These are phyloP conservation scores for Byasa hedistus DNA, from an alignment of 2,888 invertebrate species.

Conservation along the genomic window DNA sequence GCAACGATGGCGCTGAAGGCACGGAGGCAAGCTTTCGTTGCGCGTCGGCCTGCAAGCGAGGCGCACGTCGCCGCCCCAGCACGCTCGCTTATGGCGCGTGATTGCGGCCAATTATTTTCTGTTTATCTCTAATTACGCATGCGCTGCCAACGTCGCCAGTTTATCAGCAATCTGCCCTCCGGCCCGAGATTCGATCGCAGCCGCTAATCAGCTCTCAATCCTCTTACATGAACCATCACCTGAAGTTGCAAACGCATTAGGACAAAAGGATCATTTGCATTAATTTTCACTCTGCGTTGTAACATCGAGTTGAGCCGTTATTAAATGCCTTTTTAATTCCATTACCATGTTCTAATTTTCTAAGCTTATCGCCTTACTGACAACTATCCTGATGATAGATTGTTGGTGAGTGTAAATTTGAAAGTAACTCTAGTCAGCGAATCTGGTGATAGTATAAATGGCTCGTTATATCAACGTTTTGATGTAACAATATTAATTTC, in stretches of 20 bases:
- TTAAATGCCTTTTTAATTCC: constrained; percentile 20
- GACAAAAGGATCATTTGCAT: constrained; percentile 24
- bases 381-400: constrained; percentile 15
- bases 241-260: constrained; percentile 41
- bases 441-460: constrained; percentile 2
- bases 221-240: constrained; percentile 66
- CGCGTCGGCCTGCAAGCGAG: constrained; percentile 41
- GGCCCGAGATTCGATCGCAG: constrained; percentile 73
- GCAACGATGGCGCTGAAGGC: constrained; percentile 32
- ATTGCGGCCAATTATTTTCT: constrained; percentile 79
- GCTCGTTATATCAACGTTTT: neutral
- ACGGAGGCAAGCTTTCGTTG: constrained; percentile 46
- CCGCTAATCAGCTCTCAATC: constrained; percentile 72
- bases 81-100: constrained; percentile 69
- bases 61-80: constrained; percentile 51
- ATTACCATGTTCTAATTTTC: constrained; percentile 16
- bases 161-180: constrained; percentile 77
- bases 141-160: constrained; percentile 71
- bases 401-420: constrained; percentile 7
- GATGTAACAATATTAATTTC: neutral
- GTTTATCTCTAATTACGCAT: constrained; percentile 80
- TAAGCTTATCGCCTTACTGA: constrained; percentile 10
- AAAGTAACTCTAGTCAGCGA: constrained; percentile 9
- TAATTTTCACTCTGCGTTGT: constrained; percentile 19
- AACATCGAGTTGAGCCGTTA: constrained; percentile 10